These are phyloP conservation scores for Mus musculus DNA, from an alignment of 2,113 vertebrate genomes.

Conservation along the genomic window GRCm39 chrX:84883001-84883500, in stretches of 20 bases:
- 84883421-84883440: background rate
- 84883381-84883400: background rate
- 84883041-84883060: constrained; percentile 72
- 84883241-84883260: background rate
- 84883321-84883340: background rate
- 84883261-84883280: background rate
- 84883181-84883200: constrained; percentile 14
- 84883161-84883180: background rate
- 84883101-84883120: constrained; percentile 53
- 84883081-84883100: background rate
- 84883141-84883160: constrained; percentile 50
- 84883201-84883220: constrained; percentile 65
- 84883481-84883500: background rate
- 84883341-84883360: background rate
- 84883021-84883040: constrained; percentile 68
- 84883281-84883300: background rate
- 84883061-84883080: constrained; percentile 57
- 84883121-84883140: constrained; percentile 60
- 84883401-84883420: background rate
- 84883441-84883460: too few species aligned
- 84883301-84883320: background rate
- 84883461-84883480: background rate
- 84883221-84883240: constrained; percentile 43
- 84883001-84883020: constrained; percentile 75
- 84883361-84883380: background rate